Evolutionary conservation across 1,140 invertebrate genomes (phyloP).

Genomic region (Drepana arcuata): DNA sequence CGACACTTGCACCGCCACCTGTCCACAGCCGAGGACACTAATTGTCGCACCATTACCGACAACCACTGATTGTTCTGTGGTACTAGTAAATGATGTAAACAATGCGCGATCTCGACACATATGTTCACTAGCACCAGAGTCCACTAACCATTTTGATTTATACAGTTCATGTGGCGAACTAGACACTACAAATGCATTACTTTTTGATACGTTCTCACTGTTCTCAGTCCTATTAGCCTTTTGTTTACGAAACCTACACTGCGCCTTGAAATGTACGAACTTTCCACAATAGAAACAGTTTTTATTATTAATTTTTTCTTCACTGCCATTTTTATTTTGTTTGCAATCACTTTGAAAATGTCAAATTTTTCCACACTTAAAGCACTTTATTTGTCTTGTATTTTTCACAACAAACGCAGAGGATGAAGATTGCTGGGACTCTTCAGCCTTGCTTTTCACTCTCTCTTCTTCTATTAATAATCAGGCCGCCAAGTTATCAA

Average conservation of each 20-base stretch:
- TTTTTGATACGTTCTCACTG: slow-evolving; percentile 8
- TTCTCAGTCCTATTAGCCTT: slow-evolving; percentile 7
- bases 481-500: slow-evolving; percentile 28
- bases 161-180: slow-evolving; percentile 4
- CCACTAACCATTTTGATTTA: slow-evolving; percentile 22
- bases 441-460: slow-evolving; percentile 16
- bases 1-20: slow-evolving; percentile 20
- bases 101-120: slow-evolving; percentile 18
- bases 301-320: slow-evolving; percentile 7
- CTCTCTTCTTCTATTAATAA: slow-evolving; percentile 36
- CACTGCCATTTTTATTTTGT: slow-evolving; percentile 11
- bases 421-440: slow-evolving; percentile 5
- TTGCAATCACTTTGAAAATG: slow-evolving; percentile 22
- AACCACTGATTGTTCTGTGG: slow-evolving; percentile 9
- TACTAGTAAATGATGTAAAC: slow-evolving; percentile 12
- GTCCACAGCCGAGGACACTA: slow-evolving; percentile 16
- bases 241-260: slow-evolving; percentile 23
- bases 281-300: slow-evolving; percentile 26
- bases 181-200: slow-evolving; percentile 18
- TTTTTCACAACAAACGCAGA: slow-evolving; percentile 16
- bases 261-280: slow-evolving; percentile 19
- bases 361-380: slow-evolving; percentile 21
- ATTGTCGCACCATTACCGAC: slow-evolving; percentile 22
- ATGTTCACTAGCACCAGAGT: slow-evolving; percentile 22
- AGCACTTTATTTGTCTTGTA: slow-evolving; percentile 18